Conservation (phyloP, 1,140 invertebrate species). For the Vollenhovia emeryi region DNA sequence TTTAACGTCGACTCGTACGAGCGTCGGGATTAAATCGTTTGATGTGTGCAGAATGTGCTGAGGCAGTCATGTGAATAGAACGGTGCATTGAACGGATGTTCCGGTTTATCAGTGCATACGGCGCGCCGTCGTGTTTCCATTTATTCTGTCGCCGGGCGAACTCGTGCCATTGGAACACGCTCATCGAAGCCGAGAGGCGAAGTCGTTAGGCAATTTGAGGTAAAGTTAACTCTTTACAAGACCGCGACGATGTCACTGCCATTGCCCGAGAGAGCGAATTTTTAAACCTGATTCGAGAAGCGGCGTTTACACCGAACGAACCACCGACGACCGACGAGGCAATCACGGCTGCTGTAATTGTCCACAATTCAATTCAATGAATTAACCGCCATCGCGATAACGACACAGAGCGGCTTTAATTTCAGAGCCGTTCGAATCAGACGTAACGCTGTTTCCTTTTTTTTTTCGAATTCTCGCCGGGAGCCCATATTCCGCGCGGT, state of each 20-base stretch:
- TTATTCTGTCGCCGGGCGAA: constrained; percentile 60
- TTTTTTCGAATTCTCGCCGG: background rate
- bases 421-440: constrained; percentile 17
- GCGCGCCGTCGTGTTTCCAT: constrained; percentile 67
- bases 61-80: constrained; percentile 52
- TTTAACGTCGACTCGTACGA: constrained; percentile 18
- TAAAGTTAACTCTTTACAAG: constrained; percentile 41
- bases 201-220: constrained; percentile 67
- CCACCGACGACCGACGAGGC: background rate
- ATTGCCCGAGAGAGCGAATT: constrained; percentile 26
- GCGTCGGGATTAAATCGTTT: constrained; percentile 65
- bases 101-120: constrained; percentile 70
- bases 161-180: constrained; percentile 57
- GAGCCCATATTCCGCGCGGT: background rate
- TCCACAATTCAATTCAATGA: constrained; percentile 34
- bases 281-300: constrained; percentile 31
- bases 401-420: constrained; percentile 14
- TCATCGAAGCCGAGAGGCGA: constrained; percentile 37
- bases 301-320: constrained; percentile 11
- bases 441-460: background rate
- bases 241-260: constrained; percentile 52
- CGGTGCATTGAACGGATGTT: constrained; percentile 70
- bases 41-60: constrained; percentile 57
- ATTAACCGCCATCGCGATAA: constrained; percentile 32
- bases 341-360: constrained; percentile 13